These are phyloP conservation scores for Emydocephalus ijimae DNA, from an alignment of 2,113 vertebrate genomes.

Conservation along the genomic window DNA sequence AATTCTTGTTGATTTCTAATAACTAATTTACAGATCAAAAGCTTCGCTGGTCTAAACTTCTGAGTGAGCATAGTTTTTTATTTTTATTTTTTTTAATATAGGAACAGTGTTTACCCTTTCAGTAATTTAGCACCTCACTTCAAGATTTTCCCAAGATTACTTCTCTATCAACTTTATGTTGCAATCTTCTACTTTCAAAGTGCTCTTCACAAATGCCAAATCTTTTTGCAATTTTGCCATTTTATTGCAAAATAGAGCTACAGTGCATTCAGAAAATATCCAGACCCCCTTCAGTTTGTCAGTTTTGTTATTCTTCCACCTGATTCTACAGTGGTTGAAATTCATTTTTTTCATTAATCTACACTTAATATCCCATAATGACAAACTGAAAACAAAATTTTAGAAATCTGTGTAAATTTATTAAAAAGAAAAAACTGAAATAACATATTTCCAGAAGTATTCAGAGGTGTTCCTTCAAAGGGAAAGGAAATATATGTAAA, in stretches of 20 bases:
- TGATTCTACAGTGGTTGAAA: background rate
- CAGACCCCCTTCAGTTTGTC: too few relatives aligned
- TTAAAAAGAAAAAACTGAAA: background rate
- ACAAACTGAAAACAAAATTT: background rate
- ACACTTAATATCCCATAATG: background rate
- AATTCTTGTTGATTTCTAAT: background rate
- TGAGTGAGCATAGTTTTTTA: background rate
- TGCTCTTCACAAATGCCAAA: background rate
- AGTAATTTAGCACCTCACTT: background rate
- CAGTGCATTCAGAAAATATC: too few relatives aligned
- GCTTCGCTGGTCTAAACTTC: background rate
- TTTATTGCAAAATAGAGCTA: background rate
- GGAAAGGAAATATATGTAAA: conserved; percentile 74
- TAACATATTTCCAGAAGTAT: background rate
- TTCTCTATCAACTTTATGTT: background rate
- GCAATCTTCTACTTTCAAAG: background rate
- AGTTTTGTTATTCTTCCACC: background rate
- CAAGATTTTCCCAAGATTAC: background rate
- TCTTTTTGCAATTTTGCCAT: background rate
- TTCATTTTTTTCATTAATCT: background rate
- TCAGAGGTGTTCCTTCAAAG: background rate
- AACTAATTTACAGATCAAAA: background rate
- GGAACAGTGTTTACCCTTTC: background rate
- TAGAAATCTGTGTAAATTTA: background rate
- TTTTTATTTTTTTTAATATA: background rate